These are phyloP conservation scores for Polypterus senegalus DNA, from an alignment of 2,113 vertebrate species.

Conservation along the genomic window DNA sequence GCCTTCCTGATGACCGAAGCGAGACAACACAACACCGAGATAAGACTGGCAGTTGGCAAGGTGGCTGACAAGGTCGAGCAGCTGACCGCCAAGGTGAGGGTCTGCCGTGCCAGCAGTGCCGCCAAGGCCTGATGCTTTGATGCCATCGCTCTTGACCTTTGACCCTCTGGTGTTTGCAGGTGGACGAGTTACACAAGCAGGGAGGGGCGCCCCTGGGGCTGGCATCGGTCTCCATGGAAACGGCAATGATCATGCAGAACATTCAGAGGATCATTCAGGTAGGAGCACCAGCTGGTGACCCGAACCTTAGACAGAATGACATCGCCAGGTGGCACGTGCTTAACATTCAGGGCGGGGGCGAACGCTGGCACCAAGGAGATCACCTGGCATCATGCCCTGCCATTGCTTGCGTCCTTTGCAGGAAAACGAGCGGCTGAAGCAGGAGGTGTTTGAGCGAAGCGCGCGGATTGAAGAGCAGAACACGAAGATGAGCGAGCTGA, in stretches of 20 bases:
- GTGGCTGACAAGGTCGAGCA: conserved; percentile 87
- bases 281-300: not conserved
- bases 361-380: not conserved
- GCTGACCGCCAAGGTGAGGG: conserved; percentile 68
- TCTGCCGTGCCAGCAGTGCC: too few relatives aligned
- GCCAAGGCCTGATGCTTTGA: not conserved
- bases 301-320: too few relatives aligned
- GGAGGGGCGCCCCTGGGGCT: conserved; percentile 43
- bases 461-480: conserved; percentile 88
- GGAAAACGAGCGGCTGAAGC: conserved; percentile 94
- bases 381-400: not conserved
- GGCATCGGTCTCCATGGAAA: conserved; percentile 79
- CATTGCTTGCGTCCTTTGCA: conserved; percentile 32
- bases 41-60: conserved; percentile 77
- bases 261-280: conserved; percentile 93
- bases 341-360: too few relatives aligned
- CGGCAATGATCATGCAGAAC: conserved; percentile 84
- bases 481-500: conserved; percentile 81
- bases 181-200: conserved; percentile 75
- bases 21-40: conserved; percentile 89
- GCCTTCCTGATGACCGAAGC: conserved; percentile 91
- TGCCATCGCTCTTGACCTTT: not conserved
- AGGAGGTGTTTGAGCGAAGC: conserved; percentile 90
- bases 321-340: too few relatives aligned
- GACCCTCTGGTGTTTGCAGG: conserved; percentile 38